Base-by-base conservation (phyloP, 2,113 vertebrate genomes). In the Gnathonemus echidnorhynchus region DNA sequence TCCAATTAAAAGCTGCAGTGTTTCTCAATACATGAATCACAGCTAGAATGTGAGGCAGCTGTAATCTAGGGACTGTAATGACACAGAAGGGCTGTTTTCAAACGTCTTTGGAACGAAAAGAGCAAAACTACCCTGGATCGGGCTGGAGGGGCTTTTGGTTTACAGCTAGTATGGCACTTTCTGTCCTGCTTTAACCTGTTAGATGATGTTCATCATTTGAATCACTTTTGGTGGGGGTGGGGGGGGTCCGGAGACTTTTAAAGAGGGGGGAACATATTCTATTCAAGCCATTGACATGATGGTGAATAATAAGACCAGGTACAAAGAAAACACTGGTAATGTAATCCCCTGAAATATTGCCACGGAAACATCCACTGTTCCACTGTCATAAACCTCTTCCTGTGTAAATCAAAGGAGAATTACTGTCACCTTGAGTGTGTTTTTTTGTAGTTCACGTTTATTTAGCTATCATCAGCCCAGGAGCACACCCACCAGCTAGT, bases 61-160 rank as follows among this genome's bases (percentile, higher is more conserved):
- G 88, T 90, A 89, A 74, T 88, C 90, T 90, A 42, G 90, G 90
- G 91, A 94, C 95, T 94, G 93, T 94, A 95, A 95, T 96, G 93
- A 95, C 92, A 93, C 91, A 89, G 93, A 86, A 80, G 89, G 49
- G 91, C 92, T 95, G 94, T 95, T 95, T 92, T 94, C 94, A 94
- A 92, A 90, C 84, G 0, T 92, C 88, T 92, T 89, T 93, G 92
- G 92, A 91, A 92, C 91, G 93, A 95, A 95, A 93, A 93, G 88
- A 90, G 87, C 90, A 90, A 91, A 89, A 89, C 91, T 93, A 92
- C 92, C 93, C 93, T 90, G 89, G 77, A 70, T 93, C 89, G 46
- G 87, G 89, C 91, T 91, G 56, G 74, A 90, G 62, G 48, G 48
- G n/a, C 39, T 35, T 19, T 53, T 42, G 15, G 39, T 52, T 56